These are phyloP conservation scores for Drosophila birchii DNA, from an alignment of 2,888 invertebrate species.

Conservation along the genomic window DNA sequence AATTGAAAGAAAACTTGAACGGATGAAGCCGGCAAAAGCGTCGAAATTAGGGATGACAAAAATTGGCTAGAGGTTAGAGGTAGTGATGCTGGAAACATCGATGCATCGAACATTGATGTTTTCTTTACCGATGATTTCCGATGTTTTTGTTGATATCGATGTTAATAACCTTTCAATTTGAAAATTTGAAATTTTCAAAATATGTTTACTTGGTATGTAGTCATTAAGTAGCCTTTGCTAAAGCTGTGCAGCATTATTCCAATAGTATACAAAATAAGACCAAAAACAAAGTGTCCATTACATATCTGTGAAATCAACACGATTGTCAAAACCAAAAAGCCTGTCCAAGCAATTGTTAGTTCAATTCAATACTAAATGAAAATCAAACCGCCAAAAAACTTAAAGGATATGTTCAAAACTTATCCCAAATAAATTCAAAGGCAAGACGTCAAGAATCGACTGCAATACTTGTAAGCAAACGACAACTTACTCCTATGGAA, in stretches of 20 bases:
- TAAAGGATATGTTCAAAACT: slow-evolving; percentile 1
- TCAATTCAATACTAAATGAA: not conserved
- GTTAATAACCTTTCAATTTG: too few species aligned
- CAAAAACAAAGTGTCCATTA: not conserved
- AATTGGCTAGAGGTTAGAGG: too few species aligned
- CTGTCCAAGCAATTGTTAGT: not conserved
- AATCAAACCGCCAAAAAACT: not conserved
- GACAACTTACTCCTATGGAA: not conserved
- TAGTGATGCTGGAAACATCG: too few species aligned
- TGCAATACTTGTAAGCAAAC: slow-evolving; percentile 3
- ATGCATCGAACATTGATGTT: too few species aligned
- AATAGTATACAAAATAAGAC: not conserved
- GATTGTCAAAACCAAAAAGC: not conserved
- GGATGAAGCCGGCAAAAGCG: not conserved
- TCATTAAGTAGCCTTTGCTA: too few species aligned
- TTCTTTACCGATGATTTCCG: too few species aligned
- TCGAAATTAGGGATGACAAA: too few species aligned
- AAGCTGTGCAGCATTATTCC: not conserved
- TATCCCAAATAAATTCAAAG: not conserved
- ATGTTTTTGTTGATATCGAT: too few species aligned
- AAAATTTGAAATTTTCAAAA: too few species aligned
- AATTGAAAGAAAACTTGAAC: not conserved
- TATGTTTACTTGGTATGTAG: too few species aligned
- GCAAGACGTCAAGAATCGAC: not conserved
- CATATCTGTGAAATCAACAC: not conserved